A percentile compares a stretch with the other conserved stretches of the same genome.
Conservation (phyloP, 2,113 vertebrate genomes). For the Nansenia antarctica region DNA sequence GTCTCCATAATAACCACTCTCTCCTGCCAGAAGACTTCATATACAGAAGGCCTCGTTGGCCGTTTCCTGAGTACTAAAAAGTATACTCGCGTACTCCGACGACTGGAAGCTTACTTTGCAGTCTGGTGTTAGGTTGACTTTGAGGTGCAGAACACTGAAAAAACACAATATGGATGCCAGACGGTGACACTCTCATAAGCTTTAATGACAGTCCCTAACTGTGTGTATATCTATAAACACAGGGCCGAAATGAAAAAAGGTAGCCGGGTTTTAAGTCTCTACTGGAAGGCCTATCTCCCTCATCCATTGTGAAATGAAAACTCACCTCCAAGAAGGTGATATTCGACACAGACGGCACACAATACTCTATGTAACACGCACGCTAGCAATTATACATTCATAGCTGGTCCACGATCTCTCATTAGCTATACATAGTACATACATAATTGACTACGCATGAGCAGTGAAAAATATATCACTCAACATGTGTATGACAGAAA, state of each 20-base stretch:
- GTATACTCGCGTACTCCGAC: too few species aligned
- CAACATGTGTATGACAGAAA: neutral
- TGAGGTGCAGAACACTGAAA: neutral
- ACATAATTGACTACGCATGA: neutral
- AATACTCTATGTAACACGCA: neutral
- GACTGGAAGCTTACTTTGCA: neutral
- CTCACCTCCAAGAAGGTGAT: neutral
- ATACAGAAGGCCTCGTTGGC: too few species aligned
- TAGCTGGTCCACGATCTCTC: neutral
- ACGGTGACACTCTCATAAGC: neutral
- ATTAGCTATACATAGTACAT: slow-evolving; percentile 1
- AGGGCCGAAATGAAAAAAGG: neutral
- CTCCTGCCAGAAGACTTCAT: neutral
- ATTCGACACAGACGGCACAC: neutral
- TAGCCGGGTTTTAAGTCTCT: neutral
- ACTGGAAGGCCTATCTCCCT: neutral
- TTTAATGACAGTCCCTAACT: neutral
- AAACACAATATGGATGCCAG: neutral
- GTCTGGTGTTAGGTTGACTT: neutral
- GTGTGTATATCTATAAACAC: neutral
- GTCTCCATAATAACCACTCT: neutral
- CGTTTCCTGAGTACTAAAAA: neutral
- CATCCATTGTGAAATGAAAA: neutral
- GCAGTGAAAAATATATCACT: neutral
- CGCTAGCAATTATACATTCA: neutral